These are phyloP conservation scores for Mustela nigripes DNA, from an alignment of 2,113 vertebrate species.

Conservation along the genomic window DNA sequence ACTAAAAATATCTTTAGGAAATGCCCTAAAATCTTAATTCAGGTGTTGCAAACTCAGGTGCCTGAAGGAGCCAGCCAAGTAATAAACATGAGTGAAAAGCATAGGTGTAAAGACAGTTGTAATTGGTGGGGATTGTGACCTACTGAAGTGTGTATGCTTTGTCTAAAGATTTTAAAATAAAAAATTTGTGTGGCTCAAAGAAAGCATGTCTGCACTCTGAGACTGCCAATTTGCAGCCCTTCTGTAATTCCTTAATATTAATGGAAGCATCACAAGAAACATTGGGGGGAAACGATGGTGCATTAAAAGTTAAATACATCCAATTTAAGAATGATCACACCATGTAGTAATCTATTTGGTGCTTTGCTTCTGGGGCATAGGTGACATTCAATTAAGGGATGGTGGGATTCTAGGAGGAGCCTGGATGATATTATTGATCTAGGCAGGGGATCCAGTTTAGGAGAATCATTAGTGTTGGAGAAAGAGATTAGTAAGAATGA, in stretches of 20 bases:
- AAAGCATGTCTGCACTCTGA: slow-evolving; percentile 27
- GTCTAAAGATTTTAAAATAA: slow-evolving; percentile 71
- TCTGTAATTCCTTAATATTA: slow-evolving; percentile 68
- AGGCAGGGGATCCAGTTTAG: background rate
- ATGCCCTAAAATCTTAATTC: slow-evolving; percentile 48
- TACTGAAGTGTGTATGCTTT: slow-evolving; percentile 57
- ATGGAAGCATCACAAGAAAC: slow-evolving; percentile 60
- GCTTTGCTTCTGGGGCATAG: background rate
- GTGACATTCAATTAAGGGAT: slow-evolving; percentile 38
- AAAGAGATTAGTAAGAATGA: background rate
- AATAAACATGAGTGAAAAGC: slow-evolving; percentile 48
- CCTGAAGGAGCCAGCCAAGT: slow-evolving; percentile 27
- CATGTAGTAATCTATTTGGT: slow-evolving; percentile 26
- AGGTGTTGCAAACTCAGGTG: background rate
- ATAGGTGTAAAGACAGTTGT: background rate
- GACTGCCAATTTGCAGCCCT: slow-evolving; percentile 48
- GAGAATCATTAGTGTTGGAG: background rate
- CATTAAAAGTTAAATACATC: slow-evolving; percentile 73
- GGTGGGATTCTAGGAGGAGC: background rate
- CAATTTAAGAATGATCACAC: slow-evolving; percentile 58
- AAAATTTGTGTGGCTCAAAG: slow-evolving; percentile 32
- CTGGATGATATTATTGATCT: background rate
- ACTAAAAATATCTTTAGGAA: slow-evolving; percentile 47
- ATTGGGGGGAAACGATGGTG: slow-evolving; percentile 52
- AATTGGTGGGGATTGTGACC: slow-evolving; percentile 60